Evolutionary conservation across 2,888 invertebrate genomes (phyloP).

Genomic region (Lissonota sp.): DNA sequence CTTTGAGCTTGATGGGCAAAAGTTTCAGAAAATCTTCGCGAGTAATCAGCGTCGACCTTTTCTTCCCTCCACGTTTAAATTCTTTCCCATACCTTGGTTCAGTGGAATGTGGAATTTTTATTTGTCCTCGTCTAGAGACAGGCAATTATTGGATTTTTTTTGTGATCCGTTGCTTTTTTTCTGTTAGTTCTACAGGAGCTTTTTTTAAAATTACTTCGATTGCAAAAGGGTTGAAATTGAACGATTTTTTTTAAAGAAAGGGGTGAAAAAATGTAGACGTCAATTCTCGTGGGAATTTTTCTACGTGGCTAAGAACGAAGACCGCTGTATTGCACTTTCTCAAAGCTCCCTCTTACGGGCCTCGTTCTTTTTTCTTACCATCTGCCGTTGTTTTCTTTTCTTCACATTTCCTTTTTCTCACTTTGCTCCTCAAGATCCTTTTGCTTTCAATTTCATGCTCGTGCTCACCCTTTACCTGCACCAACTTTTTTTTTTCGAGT

Average conservation of each 20-base stretch:
- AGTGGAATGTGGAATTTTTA: neutral
- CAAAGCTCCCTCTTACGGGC: conserved; percentile 22
- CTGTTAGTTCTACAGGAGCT: too few species aligned
- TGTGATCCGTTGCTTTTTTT: too few species aligned
- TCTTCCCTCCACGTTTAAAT: neutral
- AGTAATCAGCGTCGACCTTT: neutral
- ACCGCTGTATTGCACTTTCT: conserved; percentile 33
- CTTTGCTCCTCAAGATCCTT: neutral
- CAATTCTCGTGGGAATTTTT: conserved; percentile 38
- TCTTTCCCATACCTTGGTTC: neutral
- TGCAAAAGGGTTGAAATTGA: too few species aligned
- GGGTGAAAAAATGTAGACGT: neutral
- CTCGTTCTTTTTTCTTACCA: conserved; percentile 13
- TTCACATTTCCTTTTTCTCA: neutral
- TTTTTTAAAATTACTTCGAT: too few species aligned
- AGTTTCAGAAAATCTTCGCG: conserved; percentile 4
- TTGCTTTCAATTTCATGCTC: conserved; percentile 33
- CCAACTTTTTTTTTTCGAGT: neutral
- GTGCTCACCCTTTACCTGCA: neutral
- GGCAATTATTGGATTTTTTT: too few species aligned
- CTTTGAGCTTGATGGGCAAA: conserved; percentile 6
- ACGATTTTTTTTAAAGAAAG: neutral
- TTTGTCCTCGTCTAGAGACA: too few species aligned
- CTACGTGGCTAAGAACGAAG: conserved; percentile 22
- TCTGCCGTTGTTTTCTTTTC: conserved; percentile 1